Evolutionary conservation across 2,888 invertebrate genomes (phyloP).

Genomic region (Patella pellucida): DNA sequence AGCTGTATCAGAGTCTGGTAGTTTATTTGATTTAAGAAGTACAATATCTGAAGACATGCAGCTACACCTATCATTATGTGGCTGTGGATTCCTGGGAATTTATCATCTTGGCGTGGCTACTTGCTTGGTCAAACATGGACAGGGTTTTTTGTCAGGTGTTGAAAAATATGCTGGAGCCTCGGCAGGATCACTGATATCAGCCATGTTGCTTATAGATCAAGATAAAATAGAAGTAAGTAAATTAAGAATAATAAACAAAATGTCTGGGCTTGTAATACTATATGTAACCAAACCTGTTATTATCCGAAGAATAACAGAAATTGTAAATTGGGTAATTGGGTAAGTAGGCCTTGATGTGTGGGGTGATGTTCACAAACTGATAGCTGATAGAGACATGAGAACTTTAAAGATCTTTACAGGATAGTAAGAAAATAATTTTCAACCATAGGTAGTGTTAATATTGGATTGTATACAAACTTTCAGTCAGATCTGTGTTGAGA

Average conservation of each 20-base stretch:
- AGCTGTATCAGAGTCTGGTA: not conserved
- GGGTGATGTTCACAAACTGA: too few species aligned
- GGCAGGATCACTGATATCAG: conserved; percentile 94
- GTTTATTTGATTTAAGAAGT: conserved; percentile 6
- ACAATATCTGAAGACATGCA: not conserved
- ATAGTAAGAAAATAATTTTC: too few species aligned
- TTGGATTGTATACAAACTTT: too few species aligned
- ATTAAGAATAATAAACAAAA: not conserved
- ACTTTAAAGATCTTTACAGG: too few species aligned
- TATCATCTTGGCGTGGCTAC: conserved; percentile 98
- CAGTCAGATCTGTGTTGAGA: too few species aligned
- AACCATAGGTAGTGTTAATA: too few species aligned
- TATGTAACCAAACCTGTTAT: too few species aligned
- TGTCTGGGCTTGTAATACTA: not conserved
- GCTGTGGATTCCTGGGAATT: conserved; percentile 98
- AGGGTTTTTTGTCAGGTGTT: conserved; percentile 77
- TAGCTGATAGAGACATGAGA: too few species aligned
- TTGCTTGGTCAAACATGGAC: conserved; percentile 95
- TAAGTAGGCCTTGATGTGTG: too few species aligned
- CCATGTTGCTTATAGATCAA: conserved; percentile 69
- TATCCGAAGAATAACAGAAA: too few species aligned
- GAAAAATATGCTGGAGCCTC: conserved; percentile 78
- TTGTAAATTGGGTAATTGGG: too few species aligned
- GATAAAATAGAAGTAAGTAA: conserved; percentile 52
- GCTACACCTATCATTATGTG: conserved; percentile 87